Evolutionary conservation across 37 sponge, comb jelly and placozoan species (phyloP).

Genomic region (Tethya wilhelma): DNA sequence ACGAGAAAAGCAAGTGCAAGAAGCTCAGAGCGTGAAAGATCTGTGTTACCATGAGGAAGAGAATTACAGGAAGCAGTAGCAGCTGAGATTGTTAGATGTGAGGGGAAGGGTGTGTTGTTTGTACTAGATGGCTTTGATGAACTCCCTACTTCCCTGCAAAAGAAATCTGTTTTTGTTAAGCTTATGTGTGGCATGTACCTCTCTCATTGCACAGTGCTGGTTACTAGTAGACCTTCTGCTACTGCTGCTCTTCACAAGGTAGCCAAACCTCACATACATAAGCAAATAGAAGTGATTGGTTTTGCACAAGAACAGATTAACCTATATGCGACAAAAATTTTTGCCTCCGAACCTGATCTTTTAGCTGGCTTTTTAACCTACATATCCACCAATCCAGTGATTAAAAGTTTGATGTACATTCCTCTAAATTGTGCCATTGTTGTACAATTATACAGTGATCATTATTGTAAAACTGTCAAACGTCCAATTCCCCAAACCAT

Average conservation of each 20-base stretch:
- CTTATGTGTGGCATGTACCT: constrained; percentile 8
- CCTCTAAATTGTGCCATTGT: constrained; percentile 38
- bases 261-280: not conserved
- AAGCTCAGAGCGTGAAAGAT: not conserved
- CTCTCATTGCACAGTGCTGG: constrained; percentile 6
- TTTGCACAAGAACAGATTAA: constrained; percentile 9
- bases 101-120: constrained; percentile 16
- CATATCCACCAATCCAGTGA: constrained; percentile 9
- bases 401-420: constrained; percentile 24
- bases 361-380: constrained; percentile 4
- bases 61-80: not conserved
- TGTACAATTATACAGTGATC: constrained; percentile 7
- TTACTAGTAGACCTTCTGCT: constrained; percentile 51
- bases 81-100: not conserved
- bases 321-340: not conserved
- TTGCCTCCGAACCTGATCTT: not conserved
- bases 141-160: too few relatives aligned
- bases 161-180: too few relatives aligned
- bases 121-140: constrained; percentile 52
- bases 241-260: too few relatives aligned
- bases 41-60: constrained; percentile 1
- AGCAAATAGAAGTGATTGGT: constrained; percentile 27
- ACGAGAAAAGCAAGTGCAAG: constrained; percentile 11
- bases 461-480: not conserved
- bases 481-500: constrained; percentile 26